Percentiles rank a stretch among this genome's conserved stretches.
These are phyloP conservation scores for Vollenhovia emeryi DNA, from an alignment of 1,140 invertebrate genomes.

Conservation along the genomic window DNA sequence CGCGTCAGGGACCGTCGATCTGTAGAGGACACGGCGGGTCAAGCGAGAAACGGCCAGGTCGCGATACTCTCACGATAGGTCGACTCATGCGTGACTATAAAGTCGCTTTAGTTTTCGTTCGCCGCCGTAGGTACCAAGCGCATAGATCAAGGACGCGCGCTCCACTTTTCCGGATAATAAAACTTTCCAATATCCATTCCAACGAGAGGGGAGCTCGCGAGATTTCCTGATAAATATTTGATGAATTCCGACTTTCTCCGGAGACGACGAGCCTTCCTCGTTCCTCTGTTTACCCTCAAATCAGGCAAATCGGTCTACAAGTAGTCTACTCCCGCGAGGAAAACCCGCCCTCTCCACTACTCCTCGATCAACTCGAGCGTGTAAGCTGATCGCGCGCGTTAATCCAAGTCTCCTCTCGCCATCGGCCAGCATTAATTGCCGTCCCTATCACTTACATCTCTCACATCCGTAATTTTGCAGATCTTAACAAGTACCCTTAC, in stretches of 20 bases:
- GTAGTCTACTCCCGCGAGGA: background rate
- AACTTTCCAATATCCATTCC: conserved; percentile 18
- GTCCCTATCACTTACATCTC: background rate
- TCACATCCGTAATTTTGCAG: background rate
- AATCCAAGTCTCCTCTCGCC: background rate
- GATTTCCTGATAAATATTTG: conserved; percentile 30
- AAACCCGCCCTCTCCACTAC: background rate
- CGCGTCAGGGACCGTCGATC: conserved; percentile 14
- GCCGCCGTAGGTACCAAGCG: background rate
- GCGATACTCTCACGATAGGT: conserved; percentile 67
- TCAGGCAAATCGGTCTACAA: background rate
- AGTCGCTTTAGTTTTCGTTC: conserved; percentile 78
- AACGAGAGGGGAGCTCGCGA: background rate
- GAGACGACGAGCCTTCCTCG: background rate
- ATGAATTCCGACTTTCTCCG: conserved; percentile 19
- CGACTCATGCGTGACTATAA: conserved; percentile 75
- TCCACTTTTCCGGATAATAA: conserved; percentile 41
- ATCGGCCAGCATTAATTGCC: conserved; percentile 22
- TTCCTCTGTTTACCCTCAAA: background rate
- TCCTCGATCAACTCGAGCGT: background rate
- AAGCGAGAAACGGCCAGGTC: conserved; percentile 56
- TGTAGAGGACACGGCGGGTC: conserved; percentile 25
- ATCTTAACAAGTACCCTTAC: background rate
- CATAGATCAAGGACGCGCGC: conserved; percentile 58
- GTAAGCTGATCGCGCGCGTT: background rate